These are phyloP conservation scores for Pterophyllum scalare DNA, from an alignment of 2,113 vertebrate genomes.

Conservation along the genomic window DNA sequence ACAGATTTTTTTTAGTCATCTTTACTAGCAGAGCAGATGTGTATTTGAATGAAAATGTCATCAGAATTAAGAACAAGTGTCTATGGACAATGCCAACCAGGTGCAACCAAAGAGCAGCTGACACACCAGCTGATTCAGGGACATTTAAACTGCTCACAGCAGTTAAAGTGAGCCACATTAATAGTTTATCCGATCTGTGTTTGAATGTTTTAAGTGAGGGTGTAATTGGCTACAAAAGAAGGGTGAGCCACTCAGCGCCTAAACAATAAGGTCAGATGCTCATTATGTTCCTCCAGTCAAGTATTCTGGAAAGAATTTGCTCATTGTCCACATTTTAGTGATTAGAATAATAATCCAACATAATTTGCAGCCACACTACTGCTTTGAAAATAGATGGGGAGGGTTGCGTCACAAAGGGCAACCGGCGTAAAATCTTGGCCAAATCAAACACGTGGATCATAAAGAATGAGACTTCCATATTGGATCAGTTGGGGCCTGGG, in stretches of 20 bases:
- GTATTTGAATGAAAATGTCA: not conserved
- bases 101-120: not conserved
- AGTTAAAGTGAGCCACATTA: not conserved
- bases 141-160: slow-evolving; percentile 3
- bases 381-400: too few species aligned
- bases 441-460: too few species aligned
- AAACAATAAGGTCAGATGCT: not conserved
- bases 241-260: not conserved
- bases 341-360: too few species aligned
- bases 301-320: not conserved
- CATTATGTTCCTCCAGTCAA: not conserved
- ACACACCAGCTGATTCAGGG: not conserved
- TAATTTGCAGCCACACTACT: too few species aligned
- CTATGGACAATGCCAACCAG: not conserved
- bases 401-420: too few species aligned
- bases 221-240: not conserved
- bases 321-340: not conserved
- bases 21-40: not conserved
- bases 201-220: not conserved
- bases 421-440: too few species aligned
- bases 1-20: not conserved
- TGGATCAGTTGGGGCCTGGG: too few species aligned
- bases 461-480: too few species aligned
- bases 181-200: not conserved
- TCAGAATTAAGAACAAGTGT: not conserved